Evolutionary conservation across 2,888 invertebrate species (phyloP), one percentile per base, ranked within the genome.

Genomic region (Palloptera scutellata): DNA sequence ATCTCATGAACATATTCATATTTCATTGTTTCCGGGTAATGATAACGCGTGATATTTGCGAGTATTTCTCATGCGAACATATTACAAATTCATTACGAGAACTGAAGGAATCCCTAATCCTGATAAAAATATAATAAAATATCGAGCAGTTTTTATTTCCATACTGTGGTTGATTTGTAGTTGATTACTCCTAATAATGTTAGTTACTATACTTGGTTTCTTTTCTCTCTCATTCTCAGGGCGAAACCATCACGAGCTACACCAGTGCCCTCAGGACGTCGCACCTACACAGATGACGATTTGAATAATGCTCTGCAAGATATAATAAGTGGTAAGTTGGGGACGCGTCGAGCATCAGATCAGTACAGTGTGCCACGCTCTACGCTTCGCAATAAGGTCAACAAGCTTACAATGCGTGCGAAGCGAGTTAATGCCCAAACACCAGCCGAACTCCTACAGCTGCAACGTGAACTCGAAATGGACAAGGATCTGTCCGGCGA

Each of bases 301-400:
- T 89, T 98, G 53, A 93, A 94, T 80, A 92, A 92, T 48, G 98
- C 98, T n/a, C 89, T 98, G 68, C 89, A 93, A 69, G 98, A 97
- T 86, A 96, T 98, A 81, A 93, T 95, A 84, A 92, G 92, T 75
- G 97, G 97, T 17, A 93, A 95, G 80, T 87, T 98, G 76, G 97
- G 97, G 73, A 96, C 97, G 8, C 88, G 97, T 57, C 88, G 97
- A 68, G 97, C 98, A 10, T 95, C 98, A 63, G 95, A 95, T 64
- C 92, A 97, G 78, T 98, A 98, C 86, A 96, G 97, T 78, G 97
- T 98, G 82, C 98, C 98, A 9, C 90, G 98, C 73, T 97, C 98
- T 74, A 98, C 97, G 40, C 89, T 98, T 61, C 90, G 98, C 72
- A 98, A 97, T 87, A 98, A 98, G 87, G 95, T 94, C 82, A 92